Base-by-base conservation (phyloP, 2,113 vertebrate species). In the Neodontobutis hainanensis region DNA sequence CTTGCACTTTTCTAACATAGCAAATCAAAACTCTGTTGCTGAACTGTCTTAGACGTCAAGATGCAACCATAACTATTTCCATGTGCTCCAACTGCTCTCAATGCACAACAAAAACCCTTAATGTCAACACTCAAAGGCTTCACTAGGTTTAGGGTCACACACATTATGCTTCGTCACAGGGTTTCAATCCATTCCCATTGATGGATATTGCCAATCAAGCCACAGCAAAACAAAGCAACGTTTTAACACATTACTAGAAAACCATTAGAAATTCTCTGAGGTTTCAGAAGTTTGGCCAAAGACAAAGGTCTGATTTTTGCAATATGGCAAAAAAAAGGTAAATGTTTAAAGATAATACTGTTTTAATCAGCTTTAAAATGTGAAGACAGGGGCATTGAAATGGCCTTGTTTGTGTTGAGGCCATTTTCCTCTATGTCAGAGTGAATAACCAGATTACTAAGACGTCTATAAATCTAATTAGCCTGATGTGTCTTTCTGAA, bases 361-460 rank as follows among this genome's bases (percentile, higher is more conserved):
- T 70, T 74, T 71, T 49, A 38, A 67, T 65, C 58, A 63, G 45
- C 63, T 32, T 43, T 16, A 65, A 52, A 59, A 66, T 69, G 62
- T 48, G 5, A 50, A 5, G n/a, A 35, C 62, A 34, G 46, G 16
- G 11, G n/a, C 50, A 62, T 46, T 32, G 47, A 63, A 77, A 67
- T 57, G 44, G 42, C 49, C 36, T 60, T 73, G 59, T 85, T 77
- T 75, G 73, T 73, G 56, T 70, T 70, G 70, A 35, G 52, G 46
- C 59, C 53, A 44, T 75, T 82, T n/a, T 75, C 52, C 70, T 70
- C 58, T 36, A 64, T 65, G 81, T 72, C 72, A 46, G 73, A 32
- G 27, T 58, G 62, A 62, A 67, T 84, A 50, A 78, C 75, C 66
- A 67, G 47, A 82, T 75, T 81, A 73, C 65, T 77, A 40, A 14